Evolutionary conservation across 2,888 invertebrate genomes (phyloP), one percentile per base, ranked within the genome.

Genomic region (Phymatocera aterrima): DNA sequence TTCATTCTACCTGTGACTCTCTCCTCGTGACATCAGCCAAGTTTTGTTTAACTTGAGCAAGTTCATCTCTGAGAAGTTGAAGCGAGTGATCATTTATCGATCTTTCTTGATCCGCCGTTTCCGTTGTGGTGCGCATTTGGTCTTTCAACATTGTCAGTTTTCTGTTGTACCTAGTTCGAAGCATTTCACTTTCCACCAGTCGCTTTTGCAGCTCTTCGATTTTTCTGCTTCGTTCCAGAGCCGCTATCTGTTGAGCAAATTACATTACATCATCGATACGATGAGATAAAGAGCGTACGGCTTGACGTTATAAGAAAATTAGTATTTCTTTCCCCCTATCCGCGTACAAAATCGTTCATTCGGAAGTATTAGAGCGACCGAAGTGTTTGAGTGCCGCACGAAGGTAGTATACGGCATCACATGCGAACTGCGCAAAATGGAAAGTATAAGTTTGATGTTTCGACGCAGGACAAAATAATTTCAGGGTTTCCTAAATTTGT

Each of bases 131-230:
- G 54, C 95, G 92, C 43, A 95, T 93, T 88, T 96, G 95, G 81
- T 96, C 96, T 87, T 95, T 96, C 77, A 96, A 88, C 40, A 95
- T 91, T 81, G 93, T 93, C 21, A 96, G 93, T 91, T 96, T 96
- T 80, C 95, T 92, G 85, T 94, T 94, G 90, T 95, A 95, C 54
- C 96, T 93, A 1, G 94, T 94, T 75, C 96, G 93, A 40, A 97
- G 91, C 83, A 95, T 92, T 87, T 97, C 97, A 57, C 96, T 94
- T 87, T 97, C 97, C 60, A 96, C 95, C 34, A 97, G 90, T 82
- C 95, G 94, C 88, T 95, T 95, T 83, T 96, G 96, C 2, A 97
- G 91, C 80, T 97, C 97, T 87, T 97, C 97, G 77, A 97, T 93
- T 91, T 96, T 97, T 34, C 97, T 93, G 1, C 96, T 96, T 40